These are phyloP conservation scores for Bombus sibiricus DNA, from an alignment of 1,140 invertebrate species.

Conservation along the genomic window DNA sequence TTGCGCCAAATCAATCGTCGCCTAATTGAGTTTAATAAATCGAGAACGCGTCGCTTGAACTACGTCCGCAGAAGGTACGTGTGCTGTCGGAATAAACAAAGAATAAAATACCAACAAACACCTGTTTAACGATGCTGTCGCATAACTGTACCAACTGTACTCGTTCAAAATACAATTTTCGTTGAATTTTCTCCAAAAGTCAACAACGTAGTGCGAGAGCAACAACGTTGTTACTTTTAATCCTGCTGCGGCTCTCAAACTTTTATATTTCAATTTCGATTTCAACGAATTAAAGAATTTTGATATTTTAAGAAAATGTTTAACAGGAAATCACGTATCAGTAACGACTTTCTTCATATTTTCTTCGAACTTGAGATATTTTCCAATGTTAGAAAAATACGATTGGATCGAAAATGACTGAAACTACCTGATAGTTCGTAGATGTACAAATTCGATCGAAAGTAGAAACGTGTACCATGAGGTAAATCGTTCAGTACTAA, in stretches of 20 bases:
- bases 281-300: background rate
- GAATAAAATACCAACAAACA: background rate
- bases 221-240: too few relatives aligned
- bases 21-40: slow-evolving; percentile 47
- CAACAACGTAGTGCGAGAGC: background rate
- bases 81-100: background rate
- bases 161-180: too few relatives aligned
- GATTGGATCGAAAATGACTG: background rate
- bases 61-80: slow-evolving; percentile 25
- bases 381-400: too few relatives aligned
- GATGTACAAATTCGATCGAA: too few relatives aligned
- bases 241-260: too few relatives aligned
- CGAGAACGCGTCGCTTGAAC: slow-evolving; percentile 6
- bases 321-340: background rate
- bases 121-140: background rate
- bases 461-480: too few relatives aligned
- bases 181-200: background rate
- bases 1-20: slow-evolving; percentile 40
- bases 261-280: too few relatives aligned
- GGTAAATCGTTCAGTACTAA: too few relatives aligned
- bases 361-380: background rate
- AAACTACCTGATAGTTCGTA: background rate
- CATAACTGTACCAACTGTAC: background rate
- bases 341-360: background rate
- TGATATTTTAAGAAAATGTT: background rate